Conservation (phyloP, 1,140 invertebrate species). For the Aphelenchoides fujianensis region DNA sequence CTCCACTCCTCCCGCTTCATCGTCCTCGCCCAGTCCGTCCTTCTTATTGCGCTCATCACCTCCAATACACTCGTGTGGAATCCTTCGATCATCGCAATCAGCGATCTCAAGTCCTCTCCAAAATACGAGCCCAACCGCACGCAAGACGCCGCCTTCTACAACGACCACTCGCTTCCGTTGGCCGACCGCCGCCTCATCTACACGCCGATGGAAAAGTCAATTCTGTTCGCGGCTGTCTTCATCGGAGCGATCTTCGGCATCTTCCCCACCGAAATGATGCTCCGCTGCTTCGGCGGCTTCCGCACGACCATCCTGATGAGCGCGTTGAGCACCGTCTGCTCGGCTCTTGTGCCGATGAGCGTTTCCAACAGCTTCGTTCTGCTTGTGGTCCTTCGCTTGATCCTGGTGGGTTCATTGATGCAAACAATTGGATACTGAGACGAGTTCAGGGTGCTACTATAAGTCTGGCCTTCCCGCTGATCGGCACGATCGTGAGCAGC, state of each 20-base stretch:
- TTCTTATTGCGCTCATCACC: background rate
- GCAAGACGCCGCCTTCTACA: slow-evolving; percentile 18
- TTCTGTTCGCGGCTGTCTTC: slow-evolving; percentile 25
- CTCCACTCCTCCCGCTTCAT: background rate
- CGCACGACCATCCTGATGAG: slow-evolving; percentile 17
- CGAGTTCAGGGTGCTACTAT: slow-evolving; percentile 26
- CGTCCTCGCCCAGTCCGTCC: background rate
- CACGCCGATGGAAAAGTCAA: slow-evolving; percentile 9
- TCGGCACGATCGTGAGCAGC: slow-evolving; percentile 12
- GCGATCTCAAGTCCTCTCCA: slow-evolving; percentile 20
- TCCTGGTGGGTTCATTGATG: too few species aligned
- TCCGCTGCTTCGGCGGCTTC: slow-evolving; percentile 12
- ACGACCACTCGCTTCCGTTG: slow-evolving; percentile 11
- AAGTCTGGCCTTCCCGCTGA: slow-evolving; percentile 18
- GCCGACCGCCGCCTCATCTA: slow-evolving; percentile 10
- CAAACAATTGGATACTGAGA: too few species aligned
- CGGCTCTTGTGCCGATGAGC: slow-evolving; percentile 22
- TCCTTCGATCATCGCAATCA: slow-evolving; percentile 25
- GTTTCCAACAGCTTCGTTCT: slow-evolving; percentile 14
- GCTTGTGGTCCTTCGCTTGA: slow-evolving; percentile 18
- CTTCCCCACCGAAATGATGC: slow-evolving; percentile 17
- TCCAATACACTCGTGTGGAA: slow-evolving; percentile 9
- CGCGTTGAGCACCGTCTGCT: background rate
- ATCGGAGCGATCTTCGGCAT: slow-evolving; percentile 24
- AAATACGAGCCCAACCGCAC: slow-evolving; percentile 13